phyloP scores from a whole-genome alignment of 2,113 vertebrate species.

The Oenanthe melanoleuca region DNA sequence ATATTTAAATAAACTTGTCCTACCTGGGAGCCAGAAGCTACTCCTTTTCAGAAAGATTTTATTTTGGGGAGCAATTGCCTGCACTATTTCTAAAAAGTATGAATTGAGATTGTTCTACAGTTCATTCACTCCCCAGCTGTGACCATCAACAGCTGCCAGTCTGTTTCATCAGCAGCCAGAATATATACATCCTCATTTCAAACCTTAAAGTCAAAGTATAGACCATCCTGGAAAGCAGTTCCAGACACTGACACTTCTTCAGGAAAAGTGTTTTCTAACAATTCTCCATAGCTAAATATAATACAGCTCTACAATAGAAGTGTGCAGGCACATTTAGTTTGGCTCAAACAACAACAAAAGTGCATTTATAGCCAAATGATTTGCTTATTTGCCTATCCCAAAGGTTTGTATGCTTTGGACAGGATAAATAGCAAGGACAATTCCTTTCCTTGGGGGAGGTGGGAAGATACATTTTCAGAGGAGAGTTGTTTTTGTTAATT shows the following conservation, averaged over 20 bases:
- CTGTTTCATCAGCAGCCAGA: slow-evolving; percentile 47
- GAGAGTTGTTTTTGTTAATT: background rate
- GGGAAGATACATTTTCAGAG: background rate
- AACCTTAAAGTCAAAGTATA: slow-evolving; percentile 35
- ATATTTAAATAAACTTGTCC: background rate
- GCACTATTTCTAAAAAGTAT: background rate
- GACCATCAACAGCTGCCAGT: background rate
- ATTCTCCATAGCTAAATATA: slow-evolving; percentile 28
- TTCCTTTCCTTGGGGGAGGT: background rate
- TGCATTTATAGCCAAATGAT: background rate
- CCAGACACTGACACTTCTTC: background rate
- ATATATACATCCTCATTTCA: slow-evolving; percentile 44
- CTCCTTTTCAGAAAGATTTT: slow-evolving; percentile 13
- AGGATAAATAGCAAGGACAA: background rate
- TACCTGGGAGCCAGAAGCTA: background rate
- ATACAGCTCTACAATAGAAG: background rate
- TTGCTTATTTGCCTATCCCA: background rate
- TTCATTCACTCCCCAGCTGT: slow-evolving; percentile 50
- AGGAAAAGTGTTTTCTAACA: slow-evolving; percentile 19
- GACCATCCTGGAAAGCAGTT: background rate
- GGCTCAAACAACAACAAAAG: background rate
- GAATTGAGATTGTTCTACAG: background rate
- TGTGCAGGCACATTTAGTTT: background rate
- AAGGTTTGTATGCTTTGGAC: background rate
- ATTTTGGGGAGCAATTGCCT: background rate